Evolutionary conservation across 2,797 vertebrate species (phyloP), one percentile per base, ranked within the genome.

Genomic region (Premnoplex brunnescens): DNA sequence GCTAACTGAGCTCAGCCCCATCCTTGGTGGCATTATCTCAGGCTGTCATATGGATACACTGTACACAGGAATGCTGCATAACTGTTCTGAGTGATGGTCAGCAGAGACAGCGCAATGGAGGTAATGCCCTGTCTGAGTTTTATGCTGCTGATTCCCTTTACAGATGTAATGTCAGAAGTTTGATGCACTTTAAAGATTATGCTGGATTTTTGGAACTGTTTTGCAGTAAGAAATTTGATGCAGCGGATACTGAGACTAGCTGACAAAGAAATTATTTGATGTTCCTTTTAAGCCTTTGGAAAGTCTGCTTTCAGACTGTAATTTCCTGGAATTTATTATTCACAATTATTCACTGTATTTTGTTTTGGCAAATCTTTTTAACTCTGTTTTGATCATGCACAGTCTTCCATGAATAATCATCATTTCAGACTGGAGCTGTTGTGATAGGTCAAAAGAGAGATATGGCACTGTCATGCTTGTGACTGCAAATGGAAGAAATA

Each of bases 301-400:
- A 96, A 96, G 55, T 68, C 80, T 94, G 34, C 56, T 93, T 27
- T 94, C 76, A 86, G 92, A 84, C 79, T 90, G 82, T 56, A 96
- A 93, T 94, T 96, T 95, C 63, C 77, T 95, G 66, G 80, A 86
- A 91, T 94, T 95, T 92, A 88, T 96, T 96, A 93, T 94, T 93
- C 85, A 94, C 66, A 93, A 92, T 95, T 96, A 93, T 95, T 95
- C 89, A 76, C 63, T 93, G 85, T 68, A 88, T 94, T 97, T 95
- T 97, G 93, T 95, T 96, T 93, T 96, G 94, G 92, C 80, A 95
- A 96, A 96, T 95, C 89, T 95, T 95, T 96, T 91, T 82, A 95
- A 91, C 67, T 79, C 52, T 90, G 94, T 96, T 96, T 95, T 96
- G 95, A 95, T 97, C 88, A 85, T 71, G 67, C 52, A 58, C 62